Evolutionary conservation across 2,888 invertebrate genomes (phyloP), one percentile per base, ranked within the genome.

Genomic region (Epinotia demarniana): DNA sequence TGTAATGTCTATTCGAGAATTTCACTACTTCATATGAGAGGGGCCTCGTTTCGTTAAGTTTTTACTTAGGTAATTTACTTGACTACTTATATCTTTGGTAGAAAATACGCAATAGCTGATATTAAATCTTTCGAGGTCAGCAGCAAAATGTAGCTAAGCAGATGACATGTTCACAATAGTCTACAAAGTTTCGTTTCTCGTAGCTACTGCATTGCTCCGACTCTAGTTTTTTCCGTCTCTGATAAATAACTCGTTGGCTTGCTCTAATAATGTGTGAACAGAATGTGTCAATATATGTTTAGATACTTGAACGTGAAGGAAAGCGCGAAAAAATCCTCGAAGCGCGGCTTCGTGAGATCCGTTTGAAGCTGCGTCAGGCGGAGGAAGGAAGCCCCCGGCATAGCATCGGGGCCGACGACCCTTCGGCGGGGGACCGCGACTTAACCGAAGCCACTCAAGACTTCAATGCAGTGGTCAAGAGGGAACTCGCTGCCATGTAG

Each of bases 311-410:
- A 81, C 95, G 98, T 69, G 98, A 98, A 91, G 96, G 96, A 73
- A 96, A 97, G 75, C 95, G 98, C 72, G 99, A 99, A 88, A 98
- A 98, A 87, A 98, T 99, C 73, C 94, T 99, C 80, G 99, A 99
- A 87, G 96, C 98, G 5, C 96, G 98, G 81, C 95, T 97, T 84
- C 95, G 98, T 78, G 98, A 98, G 91, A 95, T 97, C 79, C 94
- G 96, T 62, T 89, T 97, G 19, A 96, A 96, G 89, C 80, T 80
- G 84, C 85, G 89, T 55, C 88, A 90, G 80, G 90, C 87, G 57
- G 90, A 89, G 76, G 89, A 89, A 77, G 87, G 84, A 77, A 84
- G 85, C 79, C 85, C 83, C 3, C 78, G 73, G 58, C 82, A 78
- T 67, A 85, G 84, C 27, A 68, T 77, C 64, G 80, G 81, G 23